Base-by-base conservation (phyloP, 2,113 vertebrate species). In the Albula glossodonta region DNA sequence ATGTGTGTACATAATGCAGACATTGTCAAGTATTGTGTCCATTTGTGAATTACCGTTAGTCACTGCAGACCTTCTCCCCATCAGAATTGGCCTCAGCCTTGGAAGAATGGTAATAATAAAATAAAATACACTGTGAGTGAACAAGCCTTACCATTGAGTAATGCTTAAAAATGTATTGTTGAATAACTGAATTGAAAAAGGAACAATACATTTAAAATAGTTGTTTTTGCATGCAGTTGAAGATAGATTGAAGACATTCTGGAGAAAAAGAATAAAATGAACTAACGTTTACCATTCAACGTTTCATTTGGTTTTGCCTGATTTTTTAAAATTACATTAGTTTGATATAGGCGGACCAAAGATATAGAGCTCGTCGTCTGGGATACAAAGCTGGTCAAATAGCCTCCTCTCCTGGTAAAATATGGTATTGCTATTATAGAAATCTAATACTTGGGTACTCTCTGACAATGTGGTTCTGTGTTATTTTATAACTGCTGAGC, bases 141-240 rank as follows among this genome's bases (percentile, higher is more conserved):
- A 94, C 91, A 95, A 96, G 96, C 96, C 96, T 96, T 96, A 96
- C 94, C 90, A 90, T 88, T 79, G 90, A 95, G 96, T 95, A 94
- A 94, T 82, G 93, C 94, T 93, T 96, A 93, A 92, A 90, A 91
- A 93, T 89, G 88, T 92, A 95, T 95, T 94, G 94, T 96, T 92
- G 95, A 83, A 90, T 87, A 90, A 88, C 90, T 84, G 25, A 81
- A 88, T 90, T n/a, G 84, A 83, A 92, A 93, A 93, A 92, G 84
- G 93, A 96, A 93, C 91, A 92, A 93, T 90, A 86, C 88, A 91
- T 88, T 87, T 90, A 41, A 90, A 91, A 92, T 93, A 80, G 85
- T 93, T 94, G 93, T 96, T 96, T 96, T 97, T 98, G 97, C 98
- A 99, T 99, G 98, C 97, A 94, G 95, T 94, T 93, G 96, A 94